Conservation (phyloP, 1,140 invertebrate species). For the Drosophila pandora region DNA sequence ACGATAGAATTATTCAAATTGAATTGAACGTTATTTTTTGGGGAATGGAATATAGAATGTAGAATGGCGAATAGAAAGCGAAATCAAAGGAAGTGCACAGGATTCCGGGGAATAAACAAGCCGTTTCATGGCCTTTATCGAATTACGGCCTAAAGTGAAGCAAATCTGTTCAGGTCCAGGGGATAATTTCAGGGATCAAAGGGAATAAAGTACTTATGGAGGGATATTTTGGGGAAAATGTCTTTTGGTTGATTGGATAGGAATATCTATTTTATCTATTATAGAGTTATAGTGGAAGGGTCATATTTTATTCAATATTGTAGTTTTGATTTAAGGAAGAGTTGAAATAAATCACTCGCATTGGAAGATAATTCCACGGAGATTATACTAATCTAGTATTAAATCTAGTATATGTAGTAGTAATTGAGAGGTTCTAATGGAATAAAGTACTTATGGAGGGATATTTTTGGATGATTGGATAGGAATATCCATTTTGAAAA, state of each 20-base stretch:
- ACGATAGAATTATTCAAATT: conserved; percentile 55
- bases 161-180: conserved; percentile 8
- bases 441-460: background rate
- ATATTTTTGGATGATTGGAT: conserved; percentile 7
- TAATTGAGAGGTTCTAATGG: conserved; percentile 25
- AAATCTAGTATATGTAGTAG: too few species aligned
- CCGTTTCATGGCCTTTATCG: conserved; percentile 28
- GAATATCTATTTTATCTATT: background rate
- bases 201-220: conserved; percentile 1
- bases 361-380: too few species aligned
- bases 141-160: conserved; percentile 21
- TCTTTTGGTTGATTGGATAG: conserved; percentile 8
- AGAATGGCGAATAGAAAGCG: background rate
- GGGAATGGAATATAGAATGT: background rate
- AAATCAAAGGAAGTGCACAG: conserved; percentile 21
- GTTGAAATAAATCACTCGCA: too few species aligned
- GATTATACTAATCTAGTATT: too few species aligned
- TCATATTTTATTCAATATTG: background rate
- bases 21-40: conserved; percentile 47
- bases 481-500: background rate
- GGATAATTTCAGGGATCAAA: conserved; percentile 32
- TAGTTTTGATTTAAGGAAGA: too few species aligned
- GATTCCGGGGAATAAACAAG: conserved; percentile 27
- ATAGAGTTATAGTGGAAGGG: background rate
- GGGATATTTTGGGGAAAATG: conserved; percentile 4